Conservation (phyloP, 2,888 invertebrate genomes). For the Troides oblongomaculatus region DNA sequence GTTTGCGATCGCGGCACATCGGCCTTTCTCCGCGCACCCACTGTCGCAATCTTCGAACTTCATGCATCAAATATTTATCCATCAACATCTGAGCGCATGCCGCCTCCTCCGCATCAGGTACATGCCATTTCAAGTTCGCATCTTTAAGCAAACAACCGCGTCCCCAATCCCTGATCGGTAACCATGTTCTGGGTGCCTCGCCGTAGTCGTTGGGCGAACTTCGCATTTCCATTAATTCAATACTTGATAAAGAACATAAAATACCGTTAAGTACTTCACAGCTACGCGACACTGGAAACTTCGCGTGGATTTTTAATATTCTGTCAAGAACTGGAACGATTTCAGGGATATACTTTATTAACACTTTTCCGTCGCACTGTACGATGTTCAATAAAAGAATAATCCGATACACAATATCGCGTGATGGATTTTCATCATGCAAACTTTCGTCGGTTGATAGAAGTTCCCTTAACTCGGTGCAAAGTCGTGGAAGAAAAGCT, state of each 20-base stretch:
- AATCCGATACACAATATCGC: slow-evolving; percentile 88
- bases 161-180: slow-evolving; percentile 92
- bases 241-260: slow-evolving; percentile 79
- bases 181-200: slow-evolving; percentile 82
- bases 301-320: slow-evolving; percentile 84
- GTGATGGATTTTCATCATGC: slow-evolving; percentile 88
- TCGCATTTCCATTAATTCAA: slow-evolving; percentile 82
- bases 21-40: slow-evolving; percentile 75
- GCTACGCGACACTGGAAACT: slow-evolving; percentile 83
- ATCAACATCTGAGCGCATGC: slow-evolving; percentile 83
- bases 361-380: slow-evolving; percentile 82
- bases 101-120: slow-evolving; percentile 86
- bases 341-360: slow-evolving; percentile 83
- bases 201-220: slow-evolving; percentile 82
- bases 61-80: slow-evolving; percentile 83
- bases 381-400: slow-evolving; percentile 86
- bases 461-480: slow-evolving; percentile 82
- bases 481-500: slow-evolving; percentile 86
- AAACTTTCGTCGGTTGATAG: slow-evolving; percentile 83
- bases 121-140: slow-evolving; percentile 87
- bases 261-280: slow-evolving; percentile 81
- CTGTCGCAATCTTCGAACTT: slow-evolving; percentile 80
- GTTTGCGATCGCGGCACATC: slow-evolving; percentile 83
- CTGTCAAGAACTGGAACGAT: slow-evolving; percentile 84
- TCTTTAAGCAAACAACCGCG: slow-evolving; percentile 82